Conservation (phyloP, 2,113 vertebrate genomes). For the Typhlomys cinereus region DNA sequence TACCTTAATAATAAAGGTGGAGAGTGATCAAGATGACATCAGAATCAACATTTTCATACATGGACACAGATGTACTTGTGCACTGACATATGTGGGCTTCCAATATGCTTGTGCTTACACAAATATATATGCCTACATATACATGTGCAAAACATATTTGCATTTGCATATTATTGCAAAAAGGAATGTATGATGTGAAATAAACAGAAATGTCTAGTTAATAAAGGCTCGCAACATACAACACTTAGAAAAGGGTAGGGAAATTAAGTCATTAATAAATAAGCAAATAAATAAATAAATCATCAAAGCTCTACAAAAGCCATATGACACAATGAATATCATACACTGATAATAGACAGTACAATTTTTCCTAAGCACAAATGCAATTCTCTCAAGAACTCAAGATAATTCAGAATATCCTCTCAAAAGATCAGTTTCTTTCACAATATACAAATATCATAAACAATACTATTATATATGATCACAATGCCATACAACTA, state of each 20-base stretch:
- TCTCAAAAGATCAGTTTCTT: background rate
- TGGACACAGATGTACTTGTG: too few species aligned
- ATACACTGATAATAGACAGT: background rate
- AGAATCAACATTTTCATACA: too few species aligned
- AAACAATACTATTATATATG: background rate
- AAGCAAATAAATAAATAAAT: background rate
- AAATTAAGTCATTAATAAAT: background rate
- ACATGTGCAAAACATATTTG: too few species aligned
- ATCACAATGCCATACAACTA: constrained; percentile 7
- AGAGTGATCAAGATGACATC: too few species aligned
- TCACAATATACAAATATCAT: constrained; percentile 24
- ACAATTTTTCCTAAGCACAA: background rate
- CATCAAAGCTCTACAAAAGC: too few species aligned
- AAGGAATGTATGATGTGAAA: too few species aligned
- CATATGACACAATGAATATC: background rate
- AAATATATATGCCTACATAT: too few species aligned
- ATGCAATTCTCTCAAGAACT: background rate
- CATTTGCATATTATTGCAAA: too few species aligned
- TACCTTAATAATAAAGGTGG: too few species aligned
- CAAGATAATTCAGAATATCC: background rate
- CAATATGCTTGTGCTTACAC: too few species aligned
- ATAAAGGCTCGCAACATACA: background rate
- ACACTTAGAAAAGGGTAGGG: background rate
- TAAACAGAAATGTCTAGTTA: background rate
- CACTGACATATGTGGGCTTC: too few species aligned